Base-by-base conservation (phyloP, 30 jellyfish, hydroid and myxozoan genomes). In the Nemopilema nomurai region DNA sequence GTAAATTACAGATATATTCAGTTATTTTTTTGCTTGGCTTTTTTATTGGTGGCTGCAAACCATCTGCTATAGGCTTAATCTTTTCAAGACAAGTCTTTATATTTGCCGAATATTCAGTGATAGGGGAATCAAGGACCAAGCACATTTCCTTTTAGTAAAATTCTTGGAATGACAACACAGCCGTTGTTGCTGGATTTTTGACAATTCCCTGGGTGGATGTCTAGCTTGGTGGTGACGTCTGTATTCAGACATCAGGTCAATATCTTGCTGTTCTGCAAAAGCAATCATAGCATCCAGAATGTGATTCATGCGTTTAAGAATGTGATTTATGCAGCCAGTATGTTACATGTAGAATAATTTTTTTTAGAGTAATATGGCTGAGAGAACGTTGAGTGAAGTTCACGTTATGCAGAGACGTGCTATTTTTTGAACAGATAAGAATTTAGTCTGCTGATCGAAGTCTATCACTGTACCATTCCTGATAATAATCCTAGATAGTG, bases 191-290 rank as follows among this genome's bases (percentile, higher is more conserved):
- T 76, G 65, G 77, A 76, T 76, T 76, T 51, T 76, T 75, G 62
- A 49, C 86, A 76, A 51, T 76, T 57, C 86, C 53, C 28, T 75
- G 57, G 86, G 77, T 76, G 75, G 86, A 51, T 49, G 86, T 76
- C 86, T 76, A 76, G 62, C 64, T 57, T 57, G 21, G 76, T 76
- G 76, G 76, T 76, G 75, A 57, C 75, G 86, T 9, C 62, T 33
- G 86, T 51, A 76, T 18, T 76, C 77, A n/a, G 86, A 51, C 76
- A 57, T 76, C 30, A 75, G 76, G 33, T 76, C 74, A 9, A 76
- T 76, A 4, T 57, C 86, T 76, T 51, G 75, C 63, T 23, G 57
- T 24, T 76, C 28, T 19, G 86, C 86, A 52, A 51, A 76, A 53
- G 62, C 67, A 53, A 51, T n/a, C n/a, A n/a, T n/a, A n/a, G n/a